These are phyloP conservation scores for Cricetomys ansorgei DNA, from an alignment of 2,113 vertebrate species.

Conservation along the genomic window DNA sequence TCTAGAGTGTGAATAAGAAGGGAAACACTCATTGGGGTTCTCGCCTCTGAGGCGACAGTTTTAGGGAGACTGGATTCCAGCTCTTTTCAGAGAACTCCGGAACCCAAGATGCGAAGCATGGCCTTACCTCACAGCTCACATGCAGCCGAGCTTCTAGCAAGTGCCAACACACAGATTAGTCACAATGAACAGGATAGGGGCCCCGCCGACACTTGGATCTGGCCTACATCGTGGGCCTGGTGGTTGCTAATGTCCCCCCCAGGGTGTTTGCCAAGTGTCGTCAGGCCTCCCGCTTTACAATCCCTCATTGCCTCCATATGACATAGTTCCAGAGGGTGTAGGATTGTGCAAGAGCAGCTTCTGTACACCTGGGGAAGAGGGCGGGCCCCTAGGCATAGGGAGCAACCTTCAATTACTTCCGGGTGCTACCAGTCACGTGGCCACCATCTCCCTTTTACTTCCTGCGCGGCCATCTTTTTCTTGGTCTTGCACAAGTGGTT, in stretches of 20 bases:
- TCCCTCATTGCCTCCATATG: background rate
- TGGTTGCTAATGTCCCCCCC: background rate
- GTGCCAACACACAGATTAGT: conserved; percentile 27
- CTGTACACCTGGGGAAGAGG: background rate
- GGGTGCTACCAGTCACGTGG: background rate
- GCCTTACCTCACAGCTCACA: background rate
- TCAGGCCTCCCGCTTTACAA: background rate
- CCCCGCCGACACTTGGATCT: background rate
- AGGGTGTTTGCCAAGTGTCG: background rate
- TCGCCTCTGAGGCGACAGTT: background rate
- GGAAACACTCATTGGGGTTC: background rate
- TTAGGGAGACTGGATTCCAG: background rate
- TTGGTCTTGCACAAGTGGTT: background rate
- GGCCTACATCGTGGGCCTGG: background rate
- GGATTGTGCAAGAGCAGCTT: background rate
- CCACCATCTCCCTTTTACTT: conserved; percentile 46
- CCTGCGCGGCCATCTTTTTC: background rate
- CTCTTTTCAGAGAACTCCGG: background rate
- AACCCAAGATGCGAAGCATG: background rate
- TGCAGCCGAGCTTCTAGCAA: background rate
- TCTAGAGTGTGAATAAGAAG: background rate
- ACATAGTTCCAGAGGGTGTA: background rate
- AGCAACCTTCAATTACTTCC: conserved; percentile 56
- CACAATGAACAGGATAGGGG: background rate
- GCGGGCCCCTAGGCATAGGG: background rate